phyloP scores from a whole-genome alignment of 2,797 vertebrate species.

The Takifugu rubripes region DNA sequence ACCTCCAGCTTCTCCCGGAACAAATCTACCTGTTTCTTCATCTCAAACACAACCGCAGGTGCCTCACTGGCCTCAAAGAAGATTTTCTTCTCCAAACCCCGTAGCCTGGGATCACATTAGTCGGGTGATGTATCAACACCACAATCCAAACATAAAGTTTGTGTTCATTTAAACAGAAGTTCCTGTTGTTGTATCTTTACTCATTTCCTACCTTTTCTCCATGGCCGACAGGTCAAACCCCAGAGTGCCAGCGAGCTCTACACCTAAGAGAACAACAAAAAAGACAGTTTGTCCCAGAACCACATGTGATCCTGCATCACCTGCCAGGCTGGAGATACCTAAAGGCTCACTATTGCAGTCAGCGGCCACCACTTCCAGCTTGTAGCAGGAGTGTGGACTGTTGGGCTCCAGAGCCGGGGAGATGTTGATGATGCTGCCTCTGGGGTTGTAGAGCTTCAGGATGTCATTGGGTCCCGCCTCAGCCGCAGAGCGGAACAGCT shows the following conservation, averaged over 20 bases:
- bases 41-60: constrained; percentile 74
- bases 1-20: constrained; percentile 80
- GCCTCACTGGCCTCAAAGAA: constrained; percentile 65
- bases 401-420: constrained; percentile 74
- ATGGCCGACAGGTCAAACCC: constrained; percentile 78
- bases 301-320: not conserved
- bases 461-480: constrained; percentile 79
- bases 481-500: constrained; percentile 77
- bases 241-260: constrained; percentile 65
- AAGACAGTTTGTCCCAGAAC: not conserved
- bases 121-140: too few species aligned
- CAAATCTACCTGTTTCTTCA: constrained; percentile 79
- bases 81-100: constrained; percentile 77
- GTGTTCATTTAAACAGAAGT: too few species aligned
- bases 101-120: constrained; percentile 61
- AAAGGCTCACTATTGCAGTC: constrained; percentile 75
- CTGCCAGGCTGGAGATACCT: constrained; percentile 56
- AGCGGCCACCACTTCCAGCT: constrained; percentile 78
- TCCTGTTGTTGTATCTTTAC: not conserved
- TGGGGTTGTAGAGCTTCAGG: constrained; percentile 80
- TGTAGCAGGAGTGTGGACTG: constrained; percentile 65
- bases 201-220: constrained; percentile 74
- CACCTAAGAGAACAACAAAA: constrained; percentile 48
- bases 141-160: too few species aligned
- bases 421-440: constrained; percentile 81